phyloP scores from a whole-genome alignment of 2,888 invertebrate species.

The Andrena minutula region DNA sequence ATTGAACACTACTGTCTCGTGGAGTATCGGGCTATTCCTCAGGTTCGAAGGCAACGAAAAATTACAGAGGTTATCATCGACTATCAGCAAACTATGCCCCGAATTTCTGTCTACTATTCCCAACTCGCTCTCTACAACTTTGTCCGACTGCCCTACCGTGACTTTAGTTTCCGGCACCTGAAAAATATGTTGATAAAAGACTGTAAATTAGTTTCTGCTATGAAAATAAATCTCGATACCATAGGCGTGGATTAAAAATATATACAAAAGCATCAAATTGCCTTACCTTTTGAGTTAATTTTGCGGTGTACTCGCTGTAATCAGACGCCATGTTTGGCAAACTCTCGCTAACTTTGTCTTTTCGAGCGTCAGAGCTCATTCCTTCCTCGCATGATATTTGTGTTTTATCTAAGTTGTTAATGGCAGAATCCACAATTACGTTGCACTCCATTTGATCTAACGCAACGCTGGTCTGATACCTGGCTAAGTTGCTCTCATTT shows the following conservation, averaged over 20 bases:
- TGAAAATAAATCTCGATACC: background rate
- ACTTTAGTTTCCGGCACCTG: constrained; percentile 16
- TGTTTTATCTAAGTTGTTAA: constrained; percentile 51
- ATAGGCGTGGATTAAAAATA: background rate
- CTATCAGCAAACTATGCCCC: background rate
- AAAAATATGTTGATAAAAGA: background rate
- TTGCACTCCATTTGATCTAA: constrained; percentile 80
- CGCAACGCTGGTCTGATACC: constrained; percentile 81
- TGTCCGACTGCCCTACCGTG: background rate
- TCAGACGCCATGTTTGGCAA: constrained; percentile 15
- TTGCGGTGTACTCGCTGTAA: constrained; percentile 14
- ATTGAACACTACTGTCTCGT: constrained; percentile 43
- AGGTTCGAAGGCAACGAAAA: constrained; percentile 46
- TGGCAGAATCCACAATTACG: constrained; percentile 44
- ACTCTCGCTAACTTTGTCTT: constrained; percentile 5
- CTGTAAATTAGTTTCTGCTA: too few relatives aligned
- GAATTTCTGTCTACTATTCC: background rate
- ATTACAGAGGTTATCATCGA: constrained; percentile 33
- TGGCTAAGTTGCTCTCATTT: constrained; percentile 77
- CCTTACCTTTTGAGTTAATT: constrained; percentile 25
- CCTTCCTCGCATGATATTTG: constrained; percentile 36
- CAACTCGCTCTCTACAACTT: background rate
- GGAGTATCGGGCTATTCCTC: constrained; percentile 47
- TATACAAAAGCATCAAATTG: background rate
- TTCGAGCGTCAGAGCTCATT: constrained; percentile 10